phyloP scores from a whole-genome alignment of 2,113 vertebrate genomes.

The Phyllopteryx taeniolatus region DNA sequence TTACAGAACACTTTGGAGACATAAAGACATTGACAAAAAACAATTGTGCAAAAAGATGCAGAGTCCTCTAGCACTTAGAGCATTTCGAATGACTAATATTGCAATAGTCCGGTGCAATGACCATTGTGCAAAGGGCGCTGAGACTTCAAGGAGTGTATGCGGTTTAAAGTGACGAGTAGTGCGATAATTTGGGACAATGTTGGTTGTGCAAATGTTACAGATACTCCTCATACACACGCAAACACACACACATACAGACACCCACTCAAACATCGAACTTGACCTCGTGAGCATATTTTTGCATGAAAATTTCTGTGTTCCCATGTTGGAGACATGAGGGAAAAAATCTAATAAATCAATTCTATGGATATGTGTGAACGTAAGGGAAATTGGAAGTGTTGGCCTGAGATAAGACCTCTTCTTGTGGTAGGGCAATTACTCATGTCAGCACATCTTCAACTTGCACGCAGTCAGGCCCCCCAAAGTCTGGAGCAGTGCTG shows the following conservation, averaged over 20 bases:
- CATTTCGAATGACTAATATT: too few species aligned
- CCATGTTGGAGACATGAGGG: conserved; percentile 16
- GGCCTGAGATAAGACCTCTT: conserved; percentile 29
- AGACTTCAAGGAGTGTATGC: too few species aligned
- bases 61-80: too few species aligned
- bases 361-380: conserved; percentile 24
- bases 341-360: conserved; percentile 30
- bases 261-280: conserved; percentile 23
- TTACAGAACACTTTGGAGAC: too few species aligned
- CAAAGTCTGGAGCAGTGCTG: conserved; percentile 21
- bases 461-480: conserved; percentile 52
- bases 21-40: too few species aligned
- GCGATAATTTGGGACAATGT: too few species aligned
- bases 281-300: conserved; percentile 28
- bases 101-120: too few species aligned
- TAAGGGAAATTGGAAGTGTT: conserved; percentile 21
- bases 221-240: too few species aligned
- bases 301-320: conserved; percentile 18
- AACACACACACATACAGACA: not conserved
- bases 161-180: too few species aligned
- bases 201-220: too few species aligned
- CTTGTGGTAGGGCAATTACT: conserved; percentile 49
- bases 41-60: too few species aligned
- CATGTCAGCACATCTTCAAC: conserved; percentile 42
- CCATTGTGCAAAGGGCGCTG: too few species aligned